Conservation (phyloP, 92 coral and sea anemone genomes). For the Umimayanthus chanpuru region DNA sequence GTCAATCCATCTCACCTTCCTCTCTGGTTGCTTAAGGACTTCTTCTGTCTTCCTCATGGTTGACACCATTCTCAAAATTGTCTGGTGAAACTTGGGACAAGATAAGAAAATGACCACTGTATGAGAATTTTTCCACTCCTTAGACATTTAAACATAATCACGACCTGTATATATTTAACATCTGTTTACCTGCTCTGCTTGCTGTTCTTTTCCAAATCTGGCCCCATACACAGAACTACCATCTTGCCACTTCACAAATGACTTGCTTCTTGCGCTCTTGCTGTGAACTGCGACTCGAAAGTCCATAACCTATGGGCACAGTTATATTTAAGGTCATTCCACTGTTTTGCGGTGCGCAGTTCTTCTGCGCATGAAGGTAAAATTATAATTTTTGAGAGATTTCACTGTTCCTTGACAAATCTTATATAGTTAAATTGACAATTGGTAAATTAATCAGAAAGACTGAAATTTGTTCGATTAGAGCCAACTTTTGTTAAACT, state of each 20-base stretch:
- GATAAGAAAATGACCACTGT: background rate
- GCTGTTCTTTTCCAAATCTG: conserved; percentile 76
- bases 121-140: background rate
- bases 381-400: no score
- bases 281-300: conserved; percentile 67
- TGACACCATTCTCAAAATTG: conserved; percentile 86
- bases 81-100: conserved; percentile 70
- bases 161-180: background rate
- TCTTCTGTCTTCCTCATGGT: conserved; percentile 74
- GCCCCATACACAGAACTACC: conserved; percentile 68
- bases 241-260: conserved; percentile 86
- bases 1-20: conserved; percentile 56
- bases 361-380: no score
- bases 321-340: background rate
- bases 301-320: conserved; percentile 69
- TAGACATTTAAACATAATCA: no score
- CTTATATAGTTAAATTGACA: no score
- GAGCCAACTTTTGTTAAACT: no score
- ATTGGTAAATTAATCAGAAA: no score
- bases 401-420: no score
- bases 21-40: conserved; percentile 75
- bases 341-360: no score
- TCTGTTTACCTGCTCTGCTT: conserved; percentile 78
- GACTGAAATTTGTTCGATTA: no score
- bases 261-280: conserved; percentile 68